Conservation (phyloP, 1,140 invertebrate species). For the Drosophila bifasciata region DNA sequence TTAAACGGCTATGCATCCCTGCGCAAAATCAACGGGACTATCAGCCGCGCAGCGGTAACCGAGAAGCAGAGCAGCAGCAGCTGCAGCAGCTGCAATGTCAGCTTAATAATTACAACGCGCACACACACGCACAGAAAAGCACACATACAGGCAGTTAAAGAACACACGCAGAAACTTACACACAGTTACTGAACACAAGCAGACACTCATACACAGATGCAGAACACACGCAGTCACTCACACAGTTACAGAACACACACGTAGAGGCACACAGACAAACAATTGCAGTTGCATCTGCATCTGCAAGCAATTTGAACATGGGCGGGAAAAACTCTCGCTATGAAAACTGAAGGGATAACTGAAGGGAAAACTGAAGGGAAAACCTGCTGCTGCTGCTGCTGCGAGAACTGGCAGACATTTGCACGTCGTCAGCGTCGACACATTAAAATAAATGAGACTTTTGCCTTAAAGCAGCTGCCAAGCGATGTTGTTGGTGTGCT, state of each 20-base stretch:
- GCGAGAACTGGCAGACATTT: constrained; percentile 75
- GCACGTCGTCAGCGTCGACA: constrained; percentile 78
- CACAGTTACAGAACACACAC: not conserved
- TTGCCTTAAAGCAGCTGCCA: constrained; percentile 64
- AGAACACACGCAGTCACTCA: not conserved
- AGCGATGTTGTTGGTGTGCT: constrained; percentile 23
- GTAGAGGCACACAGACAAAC: constrained; percentile 9
- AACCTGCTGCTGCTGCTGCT: constrained; percentile 33
- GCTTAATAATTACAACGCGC: constrained; percentile 71
- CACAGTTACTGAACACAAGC: not conserved
- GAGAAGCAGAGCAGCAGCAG: constrained; percentile 32
- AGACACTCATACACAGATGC: not conserved
- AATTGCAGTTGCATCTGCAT: constrained; percentile 57
- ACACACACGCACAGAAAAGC: constrained; percentile 24
- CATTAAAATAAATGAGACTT: constrained; percentile 82
- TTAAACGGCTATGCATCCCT: constrained; percentile 12
- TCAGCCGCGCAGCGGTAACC: too few relatives aligned
- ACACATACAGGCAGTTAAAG: not conserved
- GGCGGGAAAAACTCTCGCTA: constrained; percentile 22
- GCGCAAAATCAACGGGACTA: constrained; percentile 13
- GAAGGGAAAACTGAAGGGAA: constrained; percentile 23
- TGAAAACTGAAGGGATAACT: constrained; percentile 18
- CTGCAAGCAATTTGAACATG: constrained; percentile 64
- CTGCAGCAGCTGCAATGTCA: constrained; percentile 64
- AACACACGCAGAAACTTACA: not conserved